A percentile compares a stretch with the other conserved stretches of the same genome.
phyloP scores from a whole-genome alignment of 2,797 vertebrate species.

The Enteromius viviparus region DNA sequence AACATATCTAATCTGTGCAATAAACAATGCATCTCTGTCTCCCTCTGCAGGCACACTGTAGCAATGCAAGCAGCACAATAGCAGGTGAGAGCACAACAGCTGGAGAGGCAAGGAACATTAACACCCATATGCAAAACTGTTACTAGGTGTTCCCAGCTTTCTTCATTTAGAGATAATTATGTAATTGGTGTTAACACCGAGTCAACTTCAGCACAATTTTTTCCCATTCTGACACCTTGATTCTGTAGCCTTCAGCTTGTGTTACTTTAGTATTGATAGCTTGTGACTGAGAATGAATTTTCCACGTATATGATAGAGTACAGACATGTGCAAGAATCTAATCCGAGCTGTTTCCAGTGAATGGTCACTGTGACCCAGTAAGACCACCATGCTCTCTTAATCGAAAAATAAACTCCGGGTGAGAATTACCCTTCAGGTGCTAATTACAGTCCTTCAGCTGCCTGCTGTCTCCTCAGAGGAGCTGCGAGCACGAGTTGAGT shows the following conservation, averaged over 20 bases:
- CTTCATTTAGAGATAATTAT: slow-evolving; percentile 59
- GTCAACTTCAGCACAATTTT: slow-evolving; percentile 24
- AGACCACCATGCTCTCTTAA: slow-evolving; percentile 49
- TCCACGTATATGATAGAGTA: background rate
- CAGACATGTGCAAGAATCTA: slow-evolving; percentile 46
- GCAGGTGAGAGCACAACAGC: slow-evolving; percentile 50
- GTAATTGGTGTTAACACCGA: slow-evolving; percentile 51
- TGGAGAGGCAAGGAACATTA: slow-evolving; percentile 55
- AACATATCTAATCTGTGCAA: background rate
- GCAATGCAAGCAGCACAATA: slow-evolving; percentile 19
- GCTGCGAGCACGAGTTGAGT: slow-evolving; percentile 39
- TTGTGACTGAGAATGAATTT: background rate
- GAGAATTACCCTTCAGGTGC: slow-evolving; percentile 54
- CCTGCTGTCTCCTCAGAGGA: slow-evolving; percentile 47
- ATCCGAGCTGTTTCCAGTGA: slow-evolving; percentile 35
- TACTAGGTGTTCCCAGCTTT: slow-evolving; percentile 59
- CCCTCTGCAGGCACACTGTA: slow-evolving; percentile 47
- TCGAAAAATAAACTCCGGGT: slow-evolving; percentile 56
- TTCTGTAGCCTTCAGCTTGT: background rate
- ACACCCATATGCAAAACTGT: slow-evolving; percentile 51
- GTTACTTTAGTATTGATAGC: background rate
- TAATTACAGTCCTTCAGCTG: slow-evolving; percentile 57
- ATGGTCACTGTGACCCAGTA: slow-evolving; percentile 43
- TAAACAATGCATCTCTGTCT: slow-evolving; percentile 24
- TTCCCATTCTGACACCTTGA: background rate